A percentile compares a stretch with the other conserved stretches of the same genome.
phyloP scores from a whole-genome alignment of 1,140 invertebrate genomes.

The Ctenoplectra terminalis region DNA sequence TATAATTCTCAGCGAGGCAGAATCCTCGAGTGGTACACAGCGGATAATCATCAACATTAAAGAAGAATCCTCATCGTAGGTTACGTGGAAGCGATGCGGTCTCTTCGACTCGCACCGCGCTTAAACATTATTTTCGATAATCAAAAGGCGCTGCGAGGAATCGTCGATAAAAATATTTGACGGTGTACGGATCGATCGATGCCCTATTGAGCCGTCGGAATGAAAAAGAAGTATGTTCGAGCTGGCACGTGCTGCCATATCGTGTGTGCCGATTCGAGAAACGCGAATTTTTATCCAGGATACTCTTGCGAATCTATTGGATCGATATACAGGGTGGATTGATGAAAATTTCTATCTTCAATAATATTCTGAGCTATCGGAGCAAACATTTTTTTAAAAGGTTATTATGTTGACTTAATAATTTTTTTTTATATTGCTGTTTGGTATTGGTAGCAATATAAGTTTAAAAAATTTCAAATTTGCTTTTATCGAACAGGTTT shows the following conservation, averaged over 20 bases:
- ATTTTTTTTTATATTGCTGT: too few species aligned
- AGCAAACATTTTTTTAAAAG: too few species aligned
- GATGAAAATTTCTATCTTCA: too few species aligned
- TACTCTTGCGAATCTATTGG: too few species aligned
- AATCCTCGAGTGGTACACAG: constrained; percentile 51
- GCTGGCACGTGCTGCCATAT: background rate
- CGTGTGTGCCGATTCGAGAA: background rate
- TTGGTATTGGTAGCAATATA: too few species aligned
- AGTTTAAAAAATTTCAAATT: too few species aligned
- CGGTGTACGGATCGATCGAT: constrained; percentile 10
- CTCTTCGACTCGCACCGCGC: constrained; percentile 33
- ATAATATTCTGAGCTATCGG: too few species aligned
- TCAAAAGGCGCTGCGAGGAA: constrained; percentile 55
- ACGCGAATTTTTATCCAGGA: background rate
- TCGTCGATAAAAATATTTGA: constrained; percentile 41
- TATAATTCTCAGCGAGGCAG: constrained; percentile 58
- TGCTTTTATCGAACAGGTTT: too few species aligned
- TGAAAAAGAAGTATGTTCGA: background rate
- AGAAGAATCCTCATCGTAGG: constrained; percentile 52
- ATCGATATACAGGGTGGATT: too few species aligned
- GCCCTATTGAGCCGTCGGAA: background rate
- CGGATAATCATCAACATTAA: constrained; percentile 64
- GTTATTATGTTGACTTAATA: too few species aligned
- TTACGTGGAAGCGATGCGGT: constrained; percentile 36
- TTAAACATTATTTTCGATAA: constrained; percentile 66